Base-by-base conservation (phyloP, 2,797 vertebrate species). In the Sylvia borin region DNA sequence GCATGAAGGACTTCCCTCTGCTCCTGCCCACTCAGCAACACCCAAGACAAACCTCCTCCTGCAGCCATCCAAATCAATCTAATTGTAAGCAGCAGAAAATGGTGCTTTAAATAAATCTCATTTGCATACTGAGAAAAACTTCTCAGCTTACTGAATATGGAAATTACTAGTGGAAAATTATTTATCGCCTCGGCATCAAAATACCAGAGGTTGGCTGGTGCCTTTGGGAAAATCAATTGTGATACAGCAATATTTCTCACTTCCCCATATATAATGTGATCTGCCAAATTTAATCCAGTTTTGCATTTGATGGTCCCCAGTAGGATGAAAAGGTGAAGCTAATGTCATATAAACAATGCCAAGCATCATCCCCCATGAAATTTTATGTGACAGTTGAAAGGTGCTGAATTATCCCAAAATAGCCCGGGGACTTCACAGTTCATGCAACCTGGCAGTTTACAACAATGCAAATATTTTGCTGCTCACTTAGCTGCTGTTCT, bases 381-480 rank as follows among this genome's bases (percentile, higher is more conserved):
- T 97, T 95, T 92, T 90, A 87, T 97, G 94, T 95, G 97, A 95
- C 97, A 95, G 92, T 96, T 97, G 97, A 97, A 97, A 97, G 96
- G 95, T 96, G 95, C 95, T 68, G 53, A 95, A 97, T 97, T 97
- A 96, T 96, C 88, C 95, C 84, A 58, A 93, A 80, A 93, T 95
- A 95, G 95, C 60, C 93, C 31, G 10, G 92, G 88, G 95, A 96
- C 86, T 93, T 96, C 82, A 91, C 96, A 95, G 92, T 89, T 96
- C 94, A 73, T 67, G 74, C 62, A 91, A 80, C 84, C 85, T 93
- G 95, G 90, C 91, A 93, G 88, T 91, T 95, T 93, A 91, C 93
- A 97, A 90, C 86, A 95, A 97, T 94, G 91, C 86, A 93, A 92
- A 96, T 96, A 95, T 95, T 94, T 92, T 90, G 70, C 82, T 96